These are phyloP conservation scores for Cryptotis parvus DNA, from an alignment of 2,113 vertebrate genomes.

Conservation along the genomic window DNA sequence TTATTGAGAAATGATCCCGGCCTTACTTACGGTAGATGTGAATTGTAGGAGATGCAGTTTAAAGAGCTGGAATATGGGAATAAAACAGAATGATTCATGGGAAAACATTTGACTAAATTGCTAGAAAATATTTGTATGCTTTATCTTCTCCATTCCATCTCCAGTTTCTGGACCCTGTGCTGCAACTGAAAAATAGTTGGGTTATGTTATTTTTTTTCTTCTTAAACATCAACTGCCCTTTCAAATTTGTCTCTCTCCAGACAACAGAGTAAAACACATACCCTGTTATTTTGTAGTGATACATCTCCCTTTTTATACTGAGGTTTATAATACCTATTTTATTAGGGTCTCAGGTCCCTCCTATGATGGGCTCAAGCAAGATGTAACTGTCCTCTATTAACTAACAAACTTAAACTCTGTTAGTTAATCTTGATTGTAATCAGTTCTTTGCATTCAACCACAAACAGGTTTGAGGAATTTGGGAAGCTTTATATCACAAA, in stretches of 20 bases:
- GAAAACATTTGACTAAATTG: background rate
- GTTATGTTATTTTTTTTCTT: background rate
- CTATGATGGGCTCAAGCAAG: no score
- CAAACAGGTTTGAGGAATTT: background rate
- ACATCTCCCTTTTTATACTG: background rate
- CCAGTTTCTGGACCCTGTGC: background rate
- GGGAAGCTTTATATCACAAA: background rate
- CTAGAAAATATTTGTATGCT: background rate
- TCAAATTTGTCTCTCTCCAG: background rate
- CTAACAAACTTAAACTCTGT: no score
- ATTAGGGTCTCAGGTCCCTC: no score
- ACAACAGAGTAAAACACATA: conserved; percentile 15
- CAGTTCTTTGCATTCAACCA: background rate
- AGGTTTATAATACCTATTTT: background rate
- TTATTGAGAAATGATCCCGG: conserved; percentile 39
- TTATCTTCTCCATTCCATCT: background rate
- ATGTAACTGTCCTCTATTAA: background rate
- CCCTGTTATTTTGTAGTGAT: background rate
- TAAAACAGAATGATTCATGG: conserved; percentile 13
- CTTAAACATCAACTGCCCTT: background rate
- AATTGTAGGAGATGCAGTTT: background rate
- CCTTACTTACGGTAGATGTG: background rate
- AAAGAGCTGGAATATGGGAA: background rate
- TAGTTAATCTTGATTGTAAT: background rate
- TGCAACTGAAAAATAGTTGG: background rate